These are phyloP conservation scores for Gorilla gorilla DNA, from an alignment of 2,113 vertebrate species.

Conservation along the genomic window DNA sequence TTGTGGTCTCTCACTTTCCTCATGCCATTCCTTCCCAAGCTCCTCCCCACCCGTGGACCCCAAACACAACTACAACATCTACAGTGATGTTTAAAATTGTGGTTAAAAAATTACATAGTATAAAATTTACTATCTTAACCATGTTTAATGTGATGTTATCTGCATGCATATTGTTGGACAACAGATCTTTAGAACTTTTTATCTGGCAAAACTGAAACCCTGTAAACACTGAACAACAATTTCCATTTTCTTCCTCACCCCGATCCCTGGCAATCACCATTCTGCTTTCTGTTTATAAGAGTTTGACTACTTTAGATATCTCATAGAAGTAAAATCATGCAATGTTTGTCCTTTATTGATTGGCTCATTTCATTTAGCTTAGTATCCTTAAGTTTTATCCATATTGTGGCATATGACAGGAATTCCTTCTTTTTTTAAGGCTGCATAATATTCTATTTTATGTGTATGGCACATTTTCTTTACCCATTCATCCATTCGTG, in stretches of 20 bases:
- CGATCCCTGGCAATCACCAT: neutral
- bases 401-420: neutral
- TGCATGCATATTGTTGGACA: neutral
- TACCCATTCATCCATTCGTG: neutral
- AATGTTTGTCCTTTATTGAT: neutral
- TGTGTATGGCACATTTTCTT: neutral
- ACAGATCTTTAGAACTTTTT: neutral
- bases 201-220: neutral
- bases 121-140: neutral
- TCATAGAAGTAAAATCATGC: neutral
- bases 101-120: neutral
- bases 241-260: neutral
- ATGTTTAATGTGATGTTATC: neutral
- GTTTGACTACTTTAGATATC: neutral
- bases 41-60: neutral
- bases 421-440: neutral
- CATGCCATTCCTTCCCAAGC: neutral
- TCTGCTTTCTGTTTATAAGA: neutral
- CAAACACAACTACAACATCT: neutral
- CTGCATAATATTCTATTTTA: neutral
- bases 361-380: neutral
- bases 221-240: neutral
- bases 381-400: neutral
- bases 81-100: neutral
- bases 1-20: neutral